phyloP scores from a whole-genome alignment of 2,888 invertebrate species.

The Dioctria rufipes region DNA sequence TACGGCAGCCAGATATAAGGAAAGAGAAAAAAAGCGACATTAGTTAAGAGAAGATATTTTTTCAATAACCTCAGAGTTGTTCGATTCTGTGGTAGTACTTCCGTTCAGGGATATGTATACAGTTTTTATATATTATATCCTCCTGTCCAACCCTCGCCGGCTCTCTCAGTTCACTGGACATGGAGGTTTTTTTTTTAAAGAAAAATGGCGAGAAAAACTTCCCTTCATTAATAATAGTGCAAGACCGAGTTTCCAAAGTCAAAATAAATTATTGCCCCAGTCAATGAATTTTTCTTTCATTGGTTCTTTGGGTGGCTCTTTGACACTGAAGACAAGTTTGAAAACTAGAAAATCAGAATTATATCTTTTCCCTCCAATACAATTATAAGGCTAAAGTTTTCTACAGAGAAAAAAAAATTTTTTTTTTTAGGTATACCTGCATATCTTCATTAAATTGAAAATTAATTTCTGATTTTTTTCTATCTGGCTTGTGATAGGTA shows the following conservation, averaged over 20 bases:
- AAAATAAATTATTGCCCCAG: conserved; percentile 26
- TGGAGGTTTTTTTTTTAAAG: not conserved
- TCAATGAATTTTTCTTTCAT: conserved; percentile 24
- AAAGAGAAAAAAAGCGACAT: conserved; percentile 15
- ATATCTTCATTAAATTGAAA: conserved; percentile 34
- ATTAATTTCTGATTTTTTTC: conserved; percentile 31
- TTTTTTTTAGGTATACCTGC: not conserved
- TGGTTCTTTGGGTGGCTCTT: conserved; percentile 8
- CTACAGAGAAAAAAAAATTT: not conserved
- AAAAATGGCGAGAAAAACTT: conserved; percentile 35
- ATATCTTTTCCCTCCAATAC: not conserved
- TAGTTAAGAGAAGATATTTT: conserved; percentile 23
- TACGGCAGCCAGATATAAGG: not conserved
- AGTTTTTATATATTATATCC: not conserved
- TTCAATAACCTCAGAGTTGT: conserved; percentile 35
- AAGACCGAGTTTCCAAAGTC: conserved; percentile 33
- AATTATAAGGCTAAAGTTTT: conserved; percentile 9
- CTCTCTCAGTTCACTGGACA: not conserved
- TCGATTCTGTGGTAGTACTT: conserved; percentile 2
- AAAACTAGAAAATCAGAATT: not conserved
- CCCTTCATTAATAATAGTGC: conserved; percentile 38
- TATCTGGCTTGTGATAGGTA: too few species aligned
- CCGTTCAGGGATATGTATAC: not conserved
- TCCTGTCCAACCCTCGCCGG: not conserved
- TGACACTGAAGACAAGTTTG: conserved; percentile 45